A percentile compares a stretch with the other conserved stretches of the same genome.
phyloP scores from a whole-genome alignment of 2,113 vertebrate species.

The Podarcis muralis region DNA sequence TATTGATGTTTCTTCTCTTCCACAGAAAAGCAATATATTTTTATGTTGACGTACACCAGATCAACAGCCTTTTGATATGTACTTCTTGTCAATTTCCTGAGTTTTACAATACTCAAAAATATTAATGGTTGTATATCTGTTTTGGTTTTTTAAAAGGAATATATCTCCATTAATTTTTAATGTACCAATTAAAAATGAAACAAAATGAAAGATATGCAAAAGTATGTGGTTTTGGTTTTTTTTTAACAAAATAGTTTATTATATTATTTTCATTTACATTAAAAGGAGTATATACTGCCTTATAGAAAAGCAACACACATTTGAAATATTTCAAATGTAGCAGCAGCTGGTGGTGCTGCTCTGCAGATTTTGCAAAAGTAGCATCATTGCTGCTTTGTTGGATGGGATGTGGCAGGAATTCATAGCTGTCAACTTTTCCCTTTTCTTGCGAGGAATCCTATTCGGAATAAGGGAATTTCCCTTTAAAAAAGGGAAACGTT shows the following conservation, averaged over 20 bases:
- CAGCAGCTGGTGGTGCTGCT: no score
- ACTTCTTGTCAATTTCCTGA: background rate
- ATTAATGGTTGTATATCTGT: background rate
- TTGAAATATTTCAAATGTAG: background rate
- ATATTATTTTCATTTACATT: background rate
- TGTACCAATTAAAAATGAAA: no score
- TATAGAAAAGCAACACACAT: background rate
- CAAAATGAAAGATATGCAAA: no score
- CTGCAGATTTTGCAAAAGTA: no score
- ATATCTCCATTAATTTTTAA: background rate
- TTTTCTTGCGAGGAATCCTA: no score
- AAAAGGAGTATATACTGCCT: no score
- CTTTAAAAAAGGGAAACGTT: no score
- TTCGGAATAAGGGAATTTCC: no score
- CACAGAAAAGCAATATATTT: accelerated
- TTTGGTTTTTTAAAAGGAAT: background rate
- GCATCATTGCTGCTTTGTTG: no score
- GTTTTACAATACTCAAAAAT: background rate
- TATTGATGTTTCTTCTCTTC: accelerated
- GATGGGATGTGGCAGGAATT: no score
- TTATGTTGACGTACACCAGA: accelerated
- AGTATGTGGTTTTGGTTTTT: background rate
- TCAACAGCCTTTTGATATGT: accelerated
- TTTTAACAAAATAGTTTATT: background rate
- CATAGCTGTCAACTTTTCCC: no score